These are phyloP conservation scores for Lophius americanus DNA, from an alignment of 2,797 vertebrate species.

Conservation along the genomic window DNA sequence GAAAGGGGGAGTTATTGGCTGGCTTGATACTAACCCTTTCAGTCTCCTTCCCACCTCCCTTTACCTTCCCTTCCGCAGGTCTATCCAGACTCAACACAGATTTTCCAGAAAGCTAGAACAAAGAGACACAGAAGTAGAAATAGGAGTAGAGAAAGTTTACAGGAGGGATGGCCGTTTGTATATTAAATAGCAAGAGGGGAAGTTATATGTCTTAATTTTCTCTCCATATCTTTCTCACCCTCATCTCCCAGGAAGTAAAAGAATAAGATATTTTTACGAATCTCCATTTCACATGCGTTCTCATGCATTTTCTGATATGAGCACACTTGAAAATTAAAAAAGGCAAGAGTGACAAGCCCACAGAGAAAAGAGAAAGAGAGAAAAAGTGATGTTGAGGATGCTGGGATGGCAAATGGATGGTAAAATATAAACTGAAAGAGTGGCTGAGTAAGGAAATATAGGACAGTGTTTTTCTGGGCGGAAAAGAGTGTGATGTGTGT, in stretches of 20 bases:
- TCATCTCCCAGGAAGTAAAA: constrained; percentile 70
- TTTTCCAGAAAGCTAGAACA: constrained; percentile 75
- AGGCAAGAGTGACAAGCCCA: constrained; percentile 32
- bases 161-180: constrained; percentile 28
- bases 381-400: constrained; percentile 49
- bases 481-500: constrained; percentile 21
- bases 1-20: constrained; percentile 41
- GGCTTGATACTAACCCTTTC: constrained; percentile 57
- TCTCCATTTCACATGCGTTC: neutral
- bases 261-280: constrained; percentile 21
- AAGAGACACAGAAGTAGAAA: constrained; percentile 21
- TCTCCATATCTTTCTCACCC: neutral
- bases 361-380: constrained; percentile 17
- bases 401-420: constrained; percentile 38
- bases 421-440: constrained; percentile 66
- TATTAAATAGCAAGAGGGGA: constrained; percentile 70
- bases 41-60: constrained; percentile 49
- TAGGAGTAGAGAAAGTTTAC: constrained; percentile 1
- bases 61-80: constrained; percentile 52
- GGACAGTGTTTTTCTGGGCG: constrained; percentile 63
- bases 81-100: constrained; percentile 82
- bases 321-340: constrained; percentile 11
- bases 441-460: constrained; percentile 73
- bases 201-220: constrained; percentile 11
- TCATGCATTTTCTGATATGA: constrained; percentile 35